Evolutionary conservation across 2,888 invertebrate species (phyloP).

Genomic region (Nomada goodeniana): DNA sequence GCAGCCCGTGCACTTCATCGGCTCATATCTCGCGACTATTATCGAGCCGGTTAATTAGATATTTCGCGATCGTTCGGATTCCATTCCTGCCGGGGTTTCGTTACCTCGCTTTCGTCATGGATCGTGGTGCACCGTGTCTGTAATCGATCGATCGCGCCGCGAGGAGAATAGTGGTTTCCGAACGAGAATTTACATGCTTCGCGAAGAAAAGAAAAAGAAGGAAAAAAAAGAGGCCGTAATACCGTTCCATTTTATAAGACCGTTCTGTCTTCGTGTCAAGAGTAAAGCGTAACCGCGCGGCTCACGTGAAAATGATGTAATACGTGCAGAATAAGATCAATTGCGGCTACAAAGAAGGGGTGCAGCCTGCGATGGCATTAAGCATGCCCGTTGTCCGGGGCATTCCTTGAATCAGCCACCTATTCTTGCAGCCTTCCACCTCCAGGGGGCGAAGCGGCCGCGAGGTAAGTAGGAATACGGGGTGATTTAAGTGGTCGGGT

Average conservation of each 20-base stretch:
- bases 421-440: constrained; percentile 36
- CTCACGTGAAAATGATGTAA: constrained; percentile 18
- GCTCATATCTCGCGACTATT: constrained; percentile 49
- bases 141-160: constrained; percentile 18
- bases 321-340: constrained; percentile 34
- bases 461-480: constrained; percentile 28
- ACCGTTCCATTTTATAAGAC: neutral
- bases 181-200: neutral
- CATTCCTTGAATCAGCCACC: constrained; percentile 27
- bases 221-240: neutral
- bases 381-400: constrained; percentile 28
- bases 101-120: constrained; percentile 41
- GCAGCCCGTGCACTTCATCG: constrained; percentile 41
- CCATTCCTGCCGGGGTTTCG: constrained; percentile 28
- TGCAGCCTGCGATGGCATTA: constrained; percentile 39
- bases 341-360: constrained; percentile 19
- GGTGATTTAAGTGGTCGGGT: constrained; percentile 55
- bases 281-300: neutral
- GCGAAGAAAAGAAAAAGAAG: too few species aligned
- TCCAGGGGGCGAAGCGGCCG: neutral
- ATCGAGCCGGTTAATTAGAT: constrained; percentile 55
- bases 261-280: too few species aligned
- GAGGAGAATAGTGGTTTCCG: constrained; percentile 9
- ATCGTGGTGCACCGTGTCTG: constrained; percentile 21
- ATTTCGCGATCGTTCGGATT: constrained; percentile 31